Conservation (phyloP, 2,888 invertebrate species). For the Caenorhabditis doughertyi region DNA sequence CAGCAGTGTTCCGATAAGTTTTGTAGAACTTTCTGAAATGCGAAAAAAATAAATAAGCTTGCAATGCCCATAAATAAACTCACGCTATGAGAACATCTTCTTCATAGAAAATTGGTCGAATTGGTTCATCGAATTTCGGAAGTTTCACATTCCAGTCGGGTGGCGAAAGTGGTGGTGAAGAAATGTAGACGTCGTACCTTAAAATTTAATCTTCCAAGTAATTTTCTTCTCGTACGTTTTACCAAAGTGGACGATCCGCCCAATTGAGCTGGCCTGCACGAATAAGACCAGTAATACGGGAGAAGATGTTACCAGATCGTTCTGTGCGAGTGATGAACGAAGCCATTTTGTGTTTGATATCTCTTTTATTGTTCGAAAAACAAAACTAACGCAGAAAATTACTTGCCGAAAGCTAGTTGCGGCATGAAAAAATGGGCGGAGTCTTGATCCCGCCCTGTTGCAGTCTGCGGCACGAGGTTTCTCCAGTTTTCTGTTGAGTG, state of each 20-base stretch:
- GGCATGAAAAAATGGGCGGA: constrained; percentile 37
- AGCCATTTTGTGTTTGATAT: constrained; percentile 65
- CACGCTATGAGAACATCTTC: constrained; percentile 92
- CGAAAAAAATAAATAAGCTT: too few species aligned
- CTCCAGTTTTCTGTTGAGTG: neutral
- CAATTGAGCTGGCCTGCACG: constrained; percentile 89
- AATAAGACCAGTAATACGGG: constrained; percentile 86
- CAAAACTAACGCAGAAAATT: constrained; percentile 1
- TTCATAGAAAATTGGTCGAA: constrained; percentile 89
- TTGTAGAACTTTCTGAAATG: constrained; percentile 84
- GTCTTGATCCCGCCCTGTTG: constrained; percentile 22
- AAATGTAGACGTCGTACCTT: constrained; percentile 90
- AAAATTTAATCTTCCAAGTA: too few species aligned
- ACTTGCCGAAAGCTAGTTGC: neutral
- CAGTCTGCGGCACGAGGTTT: constrained; percentile 49
- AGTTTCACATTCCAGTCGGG: constrained; percentile 87
- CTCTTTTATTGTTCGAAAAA: neutral
- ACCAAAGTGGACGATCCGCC: constrained; percentile 93
- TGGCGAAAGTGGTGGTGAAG: constrained; percentile 92
- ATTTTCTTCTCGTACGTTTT: too few species aligned
- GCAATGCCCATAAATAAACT: too few species aligned
- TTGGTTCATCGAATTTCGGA: constrained; percentile 84
- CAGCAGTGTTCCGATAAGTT: constrained; percentile 82
- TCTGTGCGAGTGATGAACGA: constrained; percentile 78
- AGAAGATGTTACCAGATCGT: constrained; percentile 78